Evolutionary conservation across 2,797 vertebrate species (phyloP), one percentile per base, ranked within the genome.

Genomic region (Podargus strigoides): DNA sequence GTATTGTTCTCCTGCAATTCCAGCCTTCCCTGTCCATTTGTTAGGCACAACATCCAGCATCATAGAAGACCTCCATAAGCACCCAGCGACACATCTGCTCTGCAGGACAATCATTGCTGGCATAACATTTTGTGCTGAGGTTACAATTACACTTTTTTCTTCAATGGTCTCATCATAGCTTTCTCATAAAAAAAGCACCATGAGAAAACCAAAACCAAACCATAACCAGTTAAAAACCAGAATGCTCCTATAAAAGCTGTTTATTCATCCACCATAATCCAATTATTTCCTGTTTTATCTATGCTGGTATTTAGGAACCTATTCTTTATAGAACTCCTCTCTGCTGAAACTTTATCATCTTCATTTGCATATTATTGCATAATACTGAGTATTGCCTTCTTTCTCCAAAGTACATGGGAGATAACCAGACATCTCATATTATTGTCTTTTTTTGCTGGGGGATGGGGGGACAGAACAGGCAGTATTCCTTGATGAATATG

Each of bases 381-480:
- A 75, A 49, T 39, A 68, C 6, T 1, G 0, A 42, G 3, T 39
- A 24, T 34, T 15, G 12, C 3, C 15, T 75, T 28, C 22, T 63
- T 80, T 70, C 41, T 49, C 30, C 5, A 16, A 69, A 74, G 32
- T 8, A 58, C n/a, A 49, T 49, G 10, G 47, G 7, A 59, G 56
- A 59, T 28, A 4, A 37, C 2, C 28, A 87, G 58, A 46, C 16
- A 60, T 9, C 6, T 39, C n/a, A 52, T 8, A 34, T 74, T 34
- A 74, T 6, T 32, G 42, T 15, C 10, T 34, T 50, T 67, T 46
- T n/a, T 49, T 68, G 11, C 21, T 4, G 10, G 12, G 22, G 10
- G 2, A 22, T 1, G 15, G 3, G 7, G 13, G 3, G 2, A 12
- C 5, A 6, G 9, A 3, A 1, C 5, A 68, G 27, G 19, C 37